Percentiles rank a stretch among this genome's conserved stretches.
These are phyloP conservation scores for Formica exsecta DNA, from an alignment of 1,140 invertebrate species.

Conservation along the genomic window DNA sequence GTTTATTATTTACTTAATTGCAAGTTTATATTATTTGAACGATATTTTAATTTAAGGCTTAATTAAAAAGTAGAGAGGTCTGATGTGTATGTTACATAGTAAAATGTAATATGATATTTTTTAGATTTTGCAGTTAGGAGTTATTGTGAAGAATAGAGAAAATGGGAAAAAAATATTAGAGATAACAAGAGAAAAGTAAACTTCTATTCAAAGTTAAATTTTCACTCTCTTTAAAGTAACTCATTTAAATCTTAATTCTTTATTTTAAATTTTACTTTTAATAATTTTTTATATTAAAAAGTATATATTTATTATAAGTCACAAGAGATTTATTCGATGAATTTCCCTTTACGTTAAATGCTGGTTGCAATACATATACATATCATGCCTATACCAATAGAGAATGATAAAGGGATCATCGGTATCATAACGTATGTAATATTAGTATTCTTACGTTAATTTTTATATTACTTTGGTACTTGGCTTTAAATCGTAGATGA, in stretches of 20 bases:
- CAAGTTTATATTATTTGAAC: neutral
- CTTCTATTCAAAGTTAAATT: constrained; percentile 17
- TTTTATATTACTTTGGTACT: constrained; percentile 70
- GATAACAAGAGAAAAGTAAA: neutral
- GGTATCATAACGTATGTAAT: constrained; percentile 64
- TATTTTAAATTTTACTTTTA: constrained; percentile 12
- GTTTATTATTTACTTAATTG: constrained; percentile 8
- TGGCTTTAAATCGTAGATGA: constrained; percentile 74
- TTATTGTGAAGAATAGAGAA: neutral
- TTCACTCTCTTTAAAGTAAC: neutral
- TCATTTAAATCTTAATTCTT: constrained; percentile 21
- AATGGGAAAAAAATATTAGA: neutral
- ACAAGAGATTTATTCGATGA: neutral
- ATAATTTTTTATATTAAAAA: neutral
- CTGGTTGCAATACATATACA: constrained; percentile 53
- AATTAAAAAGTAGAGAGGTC: constrained; percentile 11
- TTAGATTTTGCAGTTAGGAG: neutral
- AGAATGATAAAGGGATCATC: constrained; percentile 24
- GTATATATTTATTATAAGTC: constrained; percentile 1
- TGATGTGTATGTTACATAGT: neutral
- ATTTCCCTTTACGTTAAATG: neutral
- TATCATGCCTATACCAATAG: constrained; percentile 51
- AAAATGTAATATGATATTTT: neutral
- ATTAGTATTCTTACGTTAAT: constrained; percentile 28
- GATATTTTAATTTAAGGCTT: constrained; percentile 3